Base-by-base conservation (phyloP, 2,113 vertebrate species). In the Brienomyrus brachyistius region DNA sequence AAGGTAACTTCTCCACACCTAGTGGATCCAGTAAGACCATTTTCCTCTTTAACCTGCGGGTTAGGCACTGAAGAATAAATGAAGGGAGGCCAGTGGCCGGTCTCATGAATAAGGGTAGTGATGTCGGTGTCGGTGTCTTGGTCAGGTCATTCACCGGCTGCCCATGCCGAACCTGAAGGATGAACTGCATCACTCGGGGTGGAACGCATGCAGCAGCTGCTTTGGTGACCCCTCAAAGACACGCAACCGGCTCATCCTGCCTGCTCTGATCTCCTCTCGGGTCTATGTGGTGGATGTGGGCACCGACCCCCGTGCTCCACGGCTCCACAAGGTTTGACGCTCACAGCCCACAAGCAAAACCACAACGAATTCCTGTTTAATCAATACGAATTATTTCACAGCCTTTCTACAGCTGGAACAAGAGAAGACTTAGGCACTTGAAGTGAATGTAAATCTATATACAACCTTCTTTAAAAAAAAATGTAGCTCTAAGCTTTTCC, bases 151-250 rank as follows among this genome's bases (percentile, higher is more conserved):
- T 93, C 98, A 99, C 74, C 96, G 98, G 27, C 94, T 99, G 90
- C 95, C 97, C 23, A 97, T 99, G 98, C 98, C 97, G 0, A 94
- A 98, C 91, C 89, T 97, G 0, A 92, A 93, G 0, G 98, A 99
- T 0, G 98, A 99, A 93, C 95, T 99, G 3, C 98, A 99, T 35
- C 98, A 99, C 89, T 96, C 97, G 0, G 98, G 98, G 0, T 99
- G 98, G 98, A 99, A 99, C 5, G 92, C 97, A 88, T 99, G 98
- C 91, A 99, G 98, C 96, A 99, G 98, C 94, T 99, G 98, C 94
- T 97, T 96, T 0, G 95, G 95, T 0, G 97, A 99, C 10, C 1
- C 92, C 87, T 93, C 95, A 13, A 98, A 97, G 94, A 94, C 88
- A 0, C 94, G 98, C 0, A 95, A 96, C 91, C 94, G 94, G 0